Evolutionary conservation across 2,797 vertebrate genomes (phyloP), one percentile per base, ranked within the genome.

Genomic region (Chromis chromis): DNA sequence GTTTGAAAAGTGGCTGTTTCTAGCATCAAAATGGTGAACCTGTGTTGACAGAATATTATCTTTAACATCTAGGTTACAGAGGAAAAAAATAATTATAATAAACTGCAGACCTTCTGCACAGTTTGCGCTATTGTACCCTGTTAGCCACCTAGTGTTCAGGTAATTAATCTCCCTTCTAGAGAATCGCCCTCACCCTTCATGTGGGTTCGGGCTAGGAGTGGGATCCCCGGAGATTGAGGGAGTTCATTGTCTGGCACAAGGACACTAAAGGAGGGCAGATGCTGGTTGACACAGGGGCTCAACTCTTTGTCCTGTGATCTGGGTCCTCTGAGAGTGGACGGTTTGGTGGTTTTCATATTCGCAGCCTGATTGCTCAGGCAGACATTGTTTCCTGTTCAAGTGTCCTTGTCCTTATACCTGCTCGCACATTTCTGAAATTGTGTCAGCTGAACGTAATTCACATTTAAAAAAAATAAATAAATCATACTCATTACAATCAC

Each of bases 151-250:
- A 28, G 67, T 46, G 76, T 74, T 79, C 58, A 66, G 54, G 74
- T 78, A 86, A 89, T 86, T 87, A 86, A 86, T 88, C 78, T 82
- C 72, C 76, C 70, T 78, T 88, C 56, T 52, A 48, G 50, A 78
- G 72, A 79, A 54, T 74, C 3, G 13, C 55, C 46, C 65, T 79
- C 66, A 49, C 53, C 63, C 4, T 55, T 81, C 50, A 58, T 67
- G 58, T 70, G 55, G 64, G 62, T 39, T 65, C 68, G 59, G 70
- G 57, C 54, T 72, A 75, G 57, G 19, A 14, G 69, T 16, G 53
- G 78, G 58, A 31, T 80, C 65, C 49, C 69, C 27, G 53, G 60
- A 70, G 75, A 53, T 78, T 28, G 48, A 55, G 57, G 58, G 50
- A 39, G 50, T 60, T 63, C 21, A 61, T 42, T 63, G 61, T 85